phyloP scores from a whole-genome alignment of 2,113 vertebrate species.

The Siniperca knerii region DNA sequence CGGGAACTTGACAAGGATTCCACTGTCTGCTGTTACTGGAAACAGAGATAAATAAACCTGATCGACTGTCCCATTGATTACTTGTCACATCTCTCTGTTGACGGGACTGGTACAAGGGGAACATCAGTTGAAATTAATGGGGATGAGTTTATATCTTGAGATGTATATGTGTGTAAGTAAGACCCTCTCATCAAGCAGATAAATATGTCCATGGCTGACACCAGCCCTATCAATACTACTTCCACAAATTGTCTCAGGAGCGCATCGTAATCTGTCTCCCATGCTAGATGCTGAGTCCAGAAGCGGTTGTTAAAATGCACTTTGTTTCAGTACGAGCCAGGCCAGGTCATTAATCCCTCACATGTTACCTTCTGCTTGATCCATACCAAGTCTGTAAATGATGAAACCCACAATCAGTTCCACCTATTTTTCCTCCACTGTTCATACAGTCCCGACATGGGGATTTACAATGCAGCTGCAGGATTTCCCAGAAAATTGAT shows the following conservation, averaged over 20 bases:
- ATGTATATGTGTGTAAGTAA: conserved; percentile 1
- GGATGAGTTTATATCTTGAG: conserved; percentile 56
- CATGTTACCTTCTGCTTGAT: conserved; percentile 6
- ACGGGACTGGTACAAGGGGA: conserved; percentile 57
- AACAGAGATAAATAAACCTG: conserved; percentile 79
- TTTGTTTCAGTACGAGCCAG: conserved; percentile 56
- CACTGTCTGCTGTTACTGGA: conserved; percentile 80
- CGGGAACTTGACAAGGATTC: conserved; percentile 79
- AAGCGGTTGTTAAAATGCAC: conserved; percentile 74
- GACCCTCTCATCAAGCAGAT: conserved; percentile 55
- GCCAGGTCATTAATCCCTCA: conserved; percentile 28
- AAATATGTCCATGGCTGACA: conserved; percentile 66
- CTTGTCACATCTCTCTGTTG: conserved; percentile 69
- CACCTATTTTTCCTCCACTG: neutral
- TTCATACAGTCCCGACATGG: too few species aligned
- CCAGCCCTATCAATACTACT: conserved; percentile 70
- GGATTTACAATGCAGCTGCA: neutral
- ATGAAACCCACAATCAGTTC: neutral
- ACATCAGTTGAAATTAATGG: conserved; percentile 68
- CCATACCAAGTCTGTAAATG: neutral
- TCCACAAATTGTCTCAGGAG: conserved; percentile 72
- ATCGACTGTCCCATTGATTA: conserved; percentile 78
- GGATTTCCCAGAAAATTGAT: neutral
- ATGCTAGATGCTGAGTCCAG: conserved; percentile 46
- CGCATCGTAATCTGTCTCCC: conserved; percentile 72